These are phyloP conservation scores for Leucophenga maculata DNA, from an alignment of 2,888 invertebrate genomes.

Conservation along the genomic window DNA sequence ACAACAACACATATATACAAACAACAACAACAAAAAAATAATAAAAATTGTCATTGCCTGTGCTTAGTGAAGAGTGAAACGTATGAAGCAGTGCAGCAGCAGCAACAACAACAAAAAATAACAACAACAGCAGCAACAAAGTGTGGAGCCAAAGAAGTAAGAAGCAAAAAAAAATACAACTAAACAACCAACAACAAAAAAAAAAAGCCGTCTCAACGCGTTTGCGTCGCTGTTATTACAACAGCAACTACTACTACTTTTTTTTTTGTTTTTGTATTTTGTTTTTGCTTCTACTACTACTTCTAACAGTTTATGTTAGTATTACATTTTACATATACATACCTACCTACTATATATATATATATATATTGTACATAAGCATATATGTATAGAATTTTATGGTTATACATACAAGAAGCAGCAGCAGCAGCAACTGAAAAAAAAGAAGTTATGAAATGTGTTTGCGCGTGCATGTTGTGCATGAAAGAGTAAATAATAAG, in stretches of 20 bases:
- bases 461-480: constrained; percentile 6
- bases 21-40: constrained; percentile 2
- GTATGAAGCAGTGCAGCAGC: too few relatives aligned
- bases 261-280: not conserved
- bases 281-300: not conserved
- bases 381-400: constrained; percentile 16
- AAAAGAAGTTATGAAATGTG: constrained; percentile 28
- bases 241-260: not conserved
- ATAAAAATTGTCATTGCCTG: not conserved
- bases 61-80: too few relatives aligned
- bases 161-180: too few relatives aligned
- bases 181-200: too few relatives aligned
- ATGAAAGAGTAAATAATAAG: constrained; percentile 30
- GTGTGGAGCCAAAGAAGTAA: too few relatives aligned
- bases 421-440: constrained; percentile 33
- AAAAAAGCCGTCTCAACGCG: not conserved
- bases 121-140: too few relatives aligned
- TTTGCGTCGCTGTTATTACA: not conserved
- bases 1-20: not conserved
- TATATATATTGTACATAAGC: not conserved
- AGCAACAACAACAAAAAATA: too few relatives aligned
- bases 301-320: constrained; percentile 25
- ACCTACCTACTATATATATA: not conserved
- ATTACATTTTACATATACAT: constrained; percentile 5
- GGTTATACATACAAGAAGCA: constrained; percentile 23